Conservation (phyloP, 2,797 vertebrate species). For the Phylloscopus collybita region DNA sequence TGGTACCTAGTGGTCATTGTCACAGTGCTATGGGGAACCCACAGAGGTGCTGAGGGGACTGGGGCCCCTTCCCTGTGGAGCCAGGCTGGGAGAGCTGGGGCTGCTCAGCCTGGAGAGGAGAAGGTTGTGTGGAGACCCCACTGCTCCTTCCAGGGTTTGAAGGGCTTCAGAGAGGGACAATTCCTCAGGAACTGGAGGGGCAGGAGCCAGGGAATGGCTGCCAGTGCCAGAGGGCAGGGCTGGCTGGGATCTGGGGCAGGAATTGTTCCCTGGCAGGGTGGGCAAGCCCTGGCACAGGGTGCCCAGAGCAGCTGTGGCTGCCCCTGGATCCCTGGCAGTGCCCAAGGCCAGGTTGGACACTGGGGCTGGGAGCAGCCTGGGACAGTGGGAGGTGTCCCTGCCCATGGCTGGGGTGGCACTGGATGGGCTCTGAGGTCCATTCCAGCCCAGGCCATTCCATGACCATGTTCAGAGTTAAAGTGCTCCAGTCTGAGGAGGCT, state of each 20-base stretch:
- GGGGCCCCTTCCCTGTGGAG: not conserved
- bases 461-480: not conserved
- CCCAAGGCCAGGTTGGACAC: not conserved
- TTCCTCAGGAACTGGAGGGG: rapidly evolving
- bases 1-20: not conserved
- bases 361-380: not conserved
- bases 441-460: not conserved
- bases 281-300: not conserved
- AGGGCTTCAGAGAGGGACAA: not conserved
- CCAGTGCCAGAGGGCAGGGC: not conserved
- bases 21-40: not conserved
- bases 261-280: not conserved
- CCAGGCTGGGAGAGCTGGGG: not conserved
- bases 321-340: not conserved
- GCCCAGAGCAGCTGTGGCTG: not conserved
- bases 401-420: rapidly evolving
- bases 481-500: not conserved
- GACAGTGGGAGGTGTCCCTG: not conserved
- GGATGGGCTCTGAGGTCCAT: rapidly evolving
- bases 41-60: not conserved
- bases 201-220: not conserved
- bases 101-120: not conserved
- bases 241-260: rapidly evolving
- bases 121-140: not conserved
- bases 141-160: not conserved